A percentile compares a stretch with the other conserved stretches of the same genome.
These are phyloP conservation scores for Pilophorus perplexus DNA, from an alignment of 2,888 invertebrate genomes.

Conservation along the genomic window DNA sequence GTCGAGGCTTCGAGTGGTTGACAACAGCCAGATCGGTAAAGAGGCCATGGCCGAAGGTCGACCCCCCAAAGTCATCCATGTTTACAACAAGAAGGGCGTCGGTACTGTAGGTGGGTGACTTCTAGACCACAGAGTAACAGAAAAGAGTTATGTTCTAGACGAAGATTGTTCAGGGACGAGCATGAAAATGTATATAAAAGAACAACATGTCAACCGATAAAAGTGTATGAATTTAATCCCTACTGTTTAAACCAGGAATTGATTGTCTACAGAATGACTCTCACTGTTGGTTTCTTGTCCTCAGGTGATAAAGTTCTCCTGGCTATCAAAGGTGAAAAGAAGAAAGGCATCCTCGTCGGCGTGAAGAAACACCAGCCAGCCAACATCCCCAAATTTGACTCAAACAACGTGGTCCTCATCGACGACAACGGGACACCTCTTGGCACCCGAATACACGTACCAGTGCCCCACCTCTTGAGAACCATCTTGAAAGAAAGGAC, in stretches of 20 bases:
- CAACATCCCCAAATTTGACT: slow-evolving; percentile 86
- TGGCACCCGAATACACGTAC: slow-evolving; percentile 92
- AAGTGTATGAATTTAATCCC: too few species aligned
- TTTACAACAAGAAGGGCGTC: slow-evolving; percentile 76
- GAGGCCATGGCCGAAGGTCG: slow-evolving; percentile 91
- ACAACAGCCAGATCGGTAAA: slow-evolving; percentile 94
- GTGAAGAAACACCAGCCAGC: slow-evolving; percentile 76
- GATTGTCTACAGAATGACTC: too few species aligned
- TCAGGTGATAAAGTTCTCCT: slow-evolving; percentile 84
- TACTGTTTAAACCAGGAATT: too few species aligned
- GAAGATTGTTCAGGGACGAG: too few species aligned
- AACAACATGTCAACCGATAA: too few species aligned
- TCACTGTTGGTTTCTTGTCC: too few species aligned
- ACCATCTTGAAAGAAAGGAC: slow-evolving; percentile 80
- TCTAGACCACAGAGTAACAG: slow-evolving; percentile 44
- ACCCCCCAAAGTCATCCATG: slow-evolving; percentile 89
- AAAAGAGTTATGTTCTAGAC: background rate
- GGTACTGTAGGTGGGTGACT: slow-evolving; percentile 60
- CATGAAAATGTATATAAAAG: too few species aligned
- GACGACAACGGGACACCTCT: slow-evolving; percentile 92
- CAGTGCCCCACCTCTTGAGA: slow-evolving; percentile 85
- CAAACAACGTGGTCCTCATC: slow-evolving; percentile 92
- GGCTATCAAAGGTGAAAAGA: slow-evolving; percentile 93
- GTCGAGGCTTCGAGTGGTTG: slow-evolving; percentile 84
- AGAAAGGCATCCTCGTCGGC: slow-evolving; percentile 87